Evolutionary conservation across 2,888 invertebrate species (phyloP), one percentile per base, ranked within the genome.

Genomic region (Dasypolia templi): DNA sequence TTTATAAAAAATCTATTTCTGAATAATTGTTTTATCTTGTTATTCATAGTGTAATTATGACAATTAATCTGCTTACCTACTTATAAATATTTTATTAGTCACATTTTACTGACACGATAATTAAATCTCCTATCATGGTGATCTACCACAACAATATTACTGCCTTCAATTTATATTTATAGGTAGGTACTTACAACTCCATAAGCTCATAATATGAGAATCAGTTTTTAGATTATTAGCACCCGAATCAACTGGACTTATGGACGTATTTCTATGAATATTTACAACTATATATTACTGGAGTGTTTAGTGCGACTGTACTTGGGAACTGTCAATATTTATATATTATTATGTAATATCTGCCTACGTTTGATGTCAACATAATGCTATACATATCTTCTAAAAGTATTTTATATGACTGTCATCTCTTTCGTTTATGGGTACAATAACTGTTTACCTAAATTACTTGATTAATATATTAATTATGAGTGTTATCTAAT

Each of bases 161-260:
- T 32, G 46, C 19, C 14, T 77, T 46, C 17, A n/a, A 29, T 32
- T 44, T 75, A 3, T 22, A 46, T 12, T 19, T 49, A 32, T 29
- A 32, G 9, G 2, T 42, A 26, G 14, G 9, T 42, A n/a, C 26
- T n/a, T 49, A 68, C 32, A 63, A 56, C 55, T 56, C 22, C 32
- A 0, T 62, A 72, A 61, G 68, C 76, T 66, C 81, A 79, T 85
- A 83, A 75, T 66, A 70, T 53, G 29, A 39, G 22, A 61, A 11
- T 79, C 71, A 74, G 35, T 76, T 71, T 75, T 76, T 51, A 72
- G 63, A 74, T 77, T 61, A 67, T 75, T 74, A 77, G 86, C 79
- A 84, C 84, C 75, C 62, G 46, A 77, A 72, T 77, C 75, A 74
- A 84, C 61, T 84, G 87, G 87, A 87, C 84, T 80, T 80, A 64